These are phyloP conservation scores for Anguilla obscura DNA, from an alignment of 2,797 vertebrate genomes.

Conservation along the genomic window DNA sequence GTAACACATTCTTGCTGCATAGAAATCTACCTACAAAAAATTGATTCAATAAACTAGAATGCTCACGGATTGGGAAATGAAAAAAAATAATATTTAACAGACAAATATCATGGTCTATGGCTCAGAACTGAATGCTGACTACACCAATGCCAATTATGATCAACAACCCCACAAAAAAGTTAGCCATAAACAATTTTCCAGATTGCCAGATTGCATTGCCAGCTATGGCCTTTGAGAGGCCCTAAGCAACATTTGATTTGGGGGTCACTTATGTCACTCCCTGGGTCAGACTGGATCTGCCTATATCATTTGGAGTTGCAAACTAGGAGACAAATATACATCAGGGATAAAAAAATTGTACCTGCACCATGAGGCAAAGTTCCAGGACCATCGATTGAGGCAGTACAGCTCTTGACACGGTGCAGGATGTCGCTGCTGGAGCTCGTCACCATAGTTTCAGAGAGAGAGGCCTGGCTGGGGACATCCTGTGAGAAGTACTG, in stretches of 20 bases:
- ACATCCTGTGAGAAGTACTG: slow-evolving; percentile 81
- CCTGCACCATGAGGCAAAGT: background rate
- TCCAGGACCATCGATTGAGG: slow-evolving; percentile 34
- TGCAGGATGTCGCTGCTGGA: slow-evolving; percentile 76
- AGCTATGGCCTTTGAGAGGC: no score
- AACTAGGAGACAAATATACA: background rate
- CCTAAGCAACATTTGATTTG: no score
- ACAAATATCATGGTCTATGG: background rate
- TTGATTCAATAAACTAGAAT: background rate
- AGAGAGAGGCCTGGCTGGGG: slow-evolving; percentile 66
- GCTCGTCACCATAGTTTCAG: slow-evolving; percentile 69
- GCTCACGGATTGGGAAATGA: background rate
- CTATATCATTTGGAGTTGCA: background rate
- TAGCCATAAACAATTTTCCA: background rate
- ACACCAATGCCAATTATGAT: background rate
- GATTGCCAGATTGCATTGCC: no score
- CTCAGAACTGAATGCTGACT: background rate
- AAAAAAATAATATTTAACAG: background rate
- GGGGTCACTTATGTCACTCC: no score
- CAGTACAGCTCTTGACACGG: slow-evolving; percentile 69
- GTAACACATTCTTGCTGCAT: background rate
- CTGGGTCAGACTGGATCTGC: no score
- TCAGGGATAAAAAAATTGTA: background rate
- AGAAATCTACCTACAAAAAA: background rate
- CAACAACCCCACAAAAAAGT: background rate